phyloP scores from a whole-genome alignment of 1,140 invertebrate species.

The Leptopilina boulardi region DNA sequence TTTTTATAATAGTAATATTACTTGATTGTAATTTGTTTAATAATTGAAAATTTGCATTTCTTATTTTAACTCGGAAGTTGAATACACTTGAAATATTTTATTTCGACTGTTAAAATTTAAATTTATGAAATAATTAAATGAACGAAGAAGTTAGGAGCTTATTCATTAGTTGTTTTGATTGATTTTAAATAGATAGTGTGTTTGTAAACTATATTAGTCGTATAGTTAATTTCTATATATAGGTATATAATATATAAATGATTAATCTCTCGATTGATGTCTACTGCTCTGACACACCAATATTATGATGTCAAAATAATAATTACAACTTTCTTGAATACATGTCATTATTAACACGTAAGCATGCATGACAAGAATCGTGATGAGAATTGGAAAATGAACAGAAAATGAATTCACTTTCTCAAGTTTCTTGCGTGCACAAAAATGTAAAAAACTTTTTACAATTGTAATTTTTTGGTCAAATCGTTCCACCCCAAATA shows the following conservation, averaged over 20 bases:
- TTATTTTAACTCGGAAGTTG: no score
- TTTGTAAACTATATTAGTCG: constrained; percentile 58
- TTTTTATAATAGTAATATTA: no score
- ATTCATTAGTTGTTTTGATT: neutral
- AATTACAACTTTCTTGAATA: constrained; percentile 42
- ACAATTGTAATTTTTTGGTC: neutral
- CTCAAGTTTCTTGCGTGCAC: neutral
- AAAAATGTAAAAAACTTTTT: neutral
- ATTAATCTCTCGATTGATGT: constrained; percentile 34
- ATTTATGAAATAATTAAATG: neutral
- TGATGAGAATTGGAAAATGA: constrained; percentile 5
- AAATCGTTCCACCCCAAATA: neutral
- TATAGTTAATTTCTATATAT: constrained; percentile 35
- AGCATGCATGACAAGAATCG: neutral
- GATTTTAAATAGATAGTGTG: constrained; percentile 52
- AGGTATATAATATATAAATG: constrained; percentile 18
- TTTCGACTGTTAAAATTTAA: neutral
- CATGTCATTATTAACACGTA: constrained; percentile 18
- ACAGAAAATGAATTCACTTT: neutral
- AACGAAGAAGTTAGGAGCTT: neutral
- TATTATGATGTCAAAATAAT: neutral
- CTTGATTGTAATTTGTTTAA: no score
- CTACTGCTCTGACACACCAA: constrained; percentile 37
- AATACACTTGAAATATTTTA: no score
- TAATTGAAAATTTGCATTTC: no score